phyloP scores from a whole-genome alignment of 2,888 invertebrate genomes.

The Colostygia pectinataria region DNA sequence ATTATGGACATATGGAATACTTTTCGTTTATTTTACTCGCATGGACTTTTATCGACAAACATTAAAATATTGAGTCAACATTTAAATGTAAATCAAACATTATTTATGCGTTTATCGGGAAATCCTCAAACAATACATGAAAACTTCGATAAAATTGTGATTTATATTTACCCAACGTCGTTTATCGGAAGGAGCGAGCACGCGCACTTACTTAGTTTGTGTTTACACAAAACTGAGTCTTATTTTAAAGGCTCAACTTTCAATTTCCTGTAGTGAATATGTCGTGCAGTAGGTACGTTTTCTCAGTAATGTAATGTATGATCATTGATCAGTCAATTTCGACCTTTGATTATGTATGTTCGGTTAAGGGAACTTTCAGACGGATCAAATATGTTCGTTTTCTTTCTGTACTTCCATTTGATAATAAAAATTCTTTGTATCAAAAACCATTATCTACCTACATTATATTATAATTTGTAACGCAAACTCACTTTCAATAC shows the following conservation, averaged over 20 bases:
- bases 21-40: too few relatives aligned
- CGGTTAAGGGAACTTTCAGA: slow-evolving; percentile 8
- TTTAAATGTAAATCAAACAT: slow-evolving; percentile 57
- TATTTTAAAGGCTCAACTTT: not conserved
- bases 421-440: too few relatives aligned
- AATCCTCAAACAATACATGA: slow-evolving; percentile 59
- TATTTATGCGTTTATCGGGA: slow-evolving; percentile 69
- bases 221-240: slow-evolving; percentile 2
- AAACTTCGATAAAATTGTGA: slow-evolving; percentile 24
- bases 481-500: too few relatives aligned
- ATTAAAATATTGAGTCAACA: slow-evolving; percentile 7
- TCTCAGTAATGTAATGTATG: slow-evolving; percentile 18
- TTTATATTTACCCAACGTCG: slow-evolving; percentile 20
- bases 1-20: too few relatives aligned
- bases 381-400: too few relatives aligned
- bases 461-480: too few relatives aligned
- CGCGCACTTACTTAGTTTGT: not conserved
- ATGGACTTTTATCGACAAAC: slow-evolving; percentile 1
- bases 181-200: slow-evolving; percentile 9
- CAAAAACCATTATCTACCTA: too few relatives aligned
- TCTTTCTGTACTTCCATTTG: too few relatives aligned
- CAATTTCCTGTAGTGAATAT: not conserved
- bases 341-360: slow-evolving; percentile 12
- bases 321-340: slow-evolving; percentile 26
- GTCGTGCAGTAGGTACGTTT: slow-evolving; percentile 14